These are phyloP conservation scores for Helicoverpa assulta DNA, from an alignment of 2,888 invertebrate genomes.

Conservation along the genomic window DNA sequence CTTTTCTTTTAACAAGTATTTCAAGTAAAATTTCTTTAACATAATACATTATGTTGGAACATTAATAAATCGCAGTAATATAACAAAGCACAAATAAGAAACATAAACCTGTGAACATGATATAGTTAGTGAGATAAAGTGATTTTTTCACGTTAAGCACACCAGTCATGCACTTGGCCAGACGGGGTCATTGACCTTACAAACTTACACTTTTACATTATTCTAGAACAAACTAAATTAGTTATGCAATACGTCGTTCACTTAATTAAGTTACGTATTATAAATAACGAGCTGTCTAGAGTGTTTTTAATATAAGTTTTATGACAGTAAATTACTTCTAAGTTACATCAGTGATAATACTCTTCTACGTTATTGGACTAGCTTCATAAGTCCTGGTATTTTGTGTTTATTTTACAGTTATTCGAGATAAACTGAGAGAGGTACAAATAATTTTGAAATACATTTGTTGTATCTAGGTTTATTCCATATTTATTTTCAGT, in stretches of 20 bases:
- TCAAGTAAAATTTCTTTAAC: neutral
- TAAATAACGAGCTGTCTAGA: slow-evolving; percentile 8
- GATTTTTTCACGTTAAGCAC: slow-evolving; percentile 51
- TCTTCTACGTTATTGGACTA: no score
- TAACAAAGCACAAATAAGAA: slow-evolving; percentile 28
- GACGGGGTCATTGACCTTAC: slow-evolving; percentile 46
- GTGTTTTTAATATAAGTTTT: neutral
- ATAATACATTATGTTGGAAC: slow-evolving; percentile 26
- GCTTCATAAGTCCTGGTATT: no score
- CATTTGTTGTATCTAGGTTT: no score
- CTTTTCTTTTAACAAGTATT: neutral
- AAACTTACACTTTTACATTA: slow-evolving; percentile 8
- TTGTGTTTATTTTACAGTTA: no score
- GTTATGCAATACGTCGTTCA: slow-evolving; percentile 2
- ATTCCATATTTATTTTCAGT: no score
- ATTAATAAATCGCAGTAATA: slow-evolving; percentile 21
- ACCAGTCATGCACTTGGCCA: slow-evolving; percentile 32
- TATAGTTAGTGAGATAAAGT: slow-evolving; percentile 45
- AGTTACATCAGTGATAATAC: no score
- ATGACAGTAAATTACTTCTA: no score
- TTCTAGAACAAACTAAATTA: slow-evolving; percentile 24
- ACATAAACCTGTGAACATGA: slow-evolving; percentile 35
- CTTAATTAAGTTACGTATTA: slow-evolving; percentile 3
- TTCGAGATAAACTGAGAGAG: no score
- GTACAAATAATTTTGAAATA: no score